Percentiles rank a stretch among this genome's conserved stretches.
phyloP scores from a whole-genome alignment of 2,113 vertebrate genomes.

The Xerus inauris region DNA sequence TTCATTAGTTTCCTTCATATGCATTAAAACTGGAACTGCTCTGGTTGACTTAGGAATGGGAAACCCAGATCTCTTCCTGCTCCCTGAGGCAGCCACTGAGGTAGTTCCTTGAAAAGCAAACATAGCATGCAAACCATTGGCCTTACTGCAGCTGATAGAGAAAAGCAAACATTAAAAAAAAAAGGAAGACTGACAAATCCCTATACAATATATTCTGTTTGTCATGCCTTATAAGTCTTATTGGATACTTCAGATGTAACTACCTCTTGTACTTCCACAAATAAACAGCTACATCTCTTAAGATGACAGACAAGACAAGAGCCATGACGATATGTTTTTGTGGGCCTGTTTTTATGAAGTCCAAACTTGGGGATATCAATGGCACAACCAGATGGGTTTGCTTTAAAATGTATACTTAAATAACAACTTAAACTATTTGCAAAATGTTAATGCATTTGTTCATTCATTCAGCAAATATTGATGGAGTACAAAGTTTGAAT shows the following conservation, averaged over 20 bases:
- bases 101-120: not conserved
- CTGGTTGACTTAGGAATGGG: not conserved
- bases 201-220: slow-evolving; percentile 70
- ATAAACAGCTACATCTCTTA: slow-evolving; percentile 72
- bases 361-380: slow-evolving; percentile 20
- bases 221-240: slow-evolving; percentile 69
- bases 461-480: not conserved
- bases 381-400: slow-evolving; percentile 42
- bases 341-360: slow-evolving; percentile 64
- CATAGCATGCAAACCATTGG: not conserved
- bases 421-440: not conserved
- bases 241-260: slow-evolving; percentile 70
- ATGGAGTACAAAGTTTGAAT: not conserved
- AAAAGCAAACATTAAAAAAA: slow-evolving; percentile 70
- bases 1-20: not conserved
- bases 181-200: slow-evolving; percentile 68
- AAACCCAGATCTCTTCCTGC: not conserved
- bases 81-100: not conserved
- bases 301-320: slow-evolving; percentile 67
- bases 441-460: slow-evolving; percentile 19
- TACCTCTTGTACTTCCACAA: slow-evolving; percentile 68
- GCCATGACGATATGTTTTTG: not conserved
- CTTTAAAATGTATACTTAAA: slow-evolving; percentile 3
- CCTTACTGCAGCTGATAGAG: slow-evolving; percentile 54
- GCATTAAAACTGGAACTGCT: not conserved